Evolutionary conservation across 2,797 vertebrate species (phyloP).

Genomic region (Prunella strophiata): DNA sequence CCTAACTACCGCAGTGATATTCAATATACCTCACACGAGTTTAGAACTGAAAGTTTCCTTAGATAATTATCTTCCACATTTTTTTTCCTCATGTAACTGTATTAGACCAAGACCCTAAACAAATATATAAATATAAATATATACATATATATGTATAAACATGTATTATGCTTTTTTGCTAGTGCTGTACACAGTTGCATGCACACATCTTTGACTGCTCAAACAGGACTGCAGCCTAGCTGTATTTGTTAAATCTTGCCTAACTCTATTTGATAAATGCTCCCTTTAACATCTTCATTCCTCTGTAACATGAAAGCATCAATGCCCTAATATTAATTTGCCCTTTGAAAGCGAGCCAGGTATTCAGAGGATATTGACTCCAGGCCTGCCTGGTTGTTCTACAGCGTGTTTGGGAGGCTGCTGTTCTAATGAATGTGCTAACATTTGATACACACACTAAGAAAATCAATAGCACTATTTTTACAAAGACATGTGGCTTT

Average conservation of each 20-base stretch:
- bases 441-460: constrained; percentile 58
- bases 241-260: constrained; percentile 49
- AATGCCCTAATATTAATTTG: constrained; percentile 61
- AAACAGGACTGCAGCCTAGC: neutral
- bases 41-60: neutral
- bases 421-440: constrained; percentile 60
- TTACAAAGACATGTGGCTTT: constrained; percentile 49
- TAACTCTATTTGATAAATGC: constrained; percentile 52
- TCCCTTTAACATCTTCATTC: constrained; percentile 53
- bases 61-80: neutral
- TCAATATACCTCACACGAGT: neutral
- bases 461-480: constrained; percentile 64
- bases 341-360: constrained; percentile 55
- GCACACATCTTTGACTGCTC: neutral
- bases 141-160: neutral
- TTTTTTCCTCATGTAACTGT: neutral
- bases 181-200: neutral
- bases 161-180: neutral
- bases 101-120: neutral
- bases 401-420: constrained; percentile 49
- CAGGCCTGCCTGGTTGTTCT: constrained; percentile 41
- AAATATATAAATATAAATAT: neutral
- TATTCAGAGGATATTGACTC: constrained; percentile 54
- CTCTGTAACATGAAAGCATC: constrained; percentile 56
- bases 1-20: too few species aligned